Percentiles rank a stretch among this genome's conserved stretches.
Conservation (phyloP, 2,797 vertebrate genomes). For the Hyperoplus lanceolatus region DNA sequence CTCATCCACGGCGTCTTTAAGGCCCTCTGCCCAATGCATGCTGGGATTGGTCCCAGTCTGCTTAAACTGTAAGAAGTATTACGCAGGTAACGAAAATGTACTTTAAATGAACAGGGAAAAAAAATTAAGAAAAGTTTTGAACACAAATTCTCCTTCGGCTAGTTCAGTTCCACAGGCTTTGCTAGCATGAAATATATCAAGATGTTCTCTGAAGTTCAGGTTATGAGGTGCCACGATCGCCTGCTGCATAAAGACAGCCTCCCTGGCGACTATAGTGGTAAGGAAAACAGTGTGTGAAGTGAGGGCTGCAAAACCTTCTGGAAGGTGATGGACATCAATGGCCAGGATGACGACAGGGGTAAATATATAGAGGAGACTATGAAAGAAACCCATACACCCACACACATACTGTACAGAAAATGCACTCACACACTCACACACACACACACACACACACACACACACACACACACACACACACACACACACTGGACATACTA, state of each 20-base stretch:
- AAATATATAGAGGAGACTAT: no score
- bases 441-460: background rate
- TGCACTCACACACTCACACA: background rate
- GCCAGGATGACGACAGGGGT: constrained; percentile 2
- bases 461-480: background rate
- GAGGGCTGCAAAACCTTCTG: constrained; percentile 24
- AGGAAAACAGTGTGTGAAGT: constrained; percentile 51
- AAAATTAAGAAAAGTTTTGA: background rate
- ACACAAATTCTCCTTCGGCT: background rate
- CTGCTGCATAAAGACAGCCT: constrained; percentile 76
- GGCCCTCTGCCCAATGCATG: background rate
- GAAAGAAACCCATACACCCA: background rate
- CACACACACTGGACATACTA: background rate
- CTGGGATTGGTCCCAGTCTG: background rate
- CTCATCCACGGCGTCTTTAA: background rate
- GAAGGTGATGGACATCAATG: constrained; percentile 17
- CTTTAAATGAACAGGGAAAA: constrained; percentile 1
- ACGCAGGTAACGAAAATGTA: constrained; percentile 8
- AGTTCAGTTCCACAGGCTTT: background rate
- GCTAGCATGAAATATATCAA: constrained; percentile 23
- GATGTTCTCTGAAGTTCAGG: constrained; percentile 49
- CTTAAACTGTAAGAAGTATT: background rate
- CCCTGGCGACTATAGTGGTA: constrained; percentile 65
- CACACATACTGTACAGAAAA: no score
- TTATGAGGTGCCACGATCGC: constrained; percentile 72